These are phyloP conservation scores for Laothoe populi DNA, from an alignment of 2,888 invertebrate species.

Conservation along the genomic window DNA sequence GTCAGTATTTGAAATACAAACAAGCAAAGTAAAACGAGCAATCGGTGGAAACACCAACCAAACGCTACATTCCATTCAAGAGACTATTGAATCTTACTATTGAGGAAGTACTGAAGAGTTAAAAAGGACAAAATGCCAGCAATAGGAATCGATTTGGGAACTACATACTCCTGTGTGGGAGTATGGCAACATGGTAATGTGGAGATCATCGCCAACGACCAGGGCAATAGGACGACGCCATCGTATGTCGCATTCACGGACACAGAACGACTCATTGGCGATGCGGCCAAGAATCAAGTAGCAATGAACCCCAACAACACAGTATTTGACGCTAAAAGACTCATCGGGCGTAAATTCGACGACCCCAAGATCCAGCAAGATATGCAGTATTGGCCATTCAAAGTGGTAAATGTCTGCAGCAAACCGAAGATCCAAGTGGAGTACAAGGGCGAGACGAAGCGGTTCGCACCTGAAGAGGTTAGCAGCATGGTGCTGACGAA, in stretches of 20 bases:
- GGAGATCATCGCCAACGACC: constrained; percentile 94
- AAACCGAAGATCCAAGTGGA: constrained; percentile 89
- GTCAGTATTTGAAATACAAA: constrained; percentile 67
- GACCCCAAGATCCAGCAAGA: constrained; percentile 91
- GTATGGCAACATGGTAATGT: constrained; percentile 94
- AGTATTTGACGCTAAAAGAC: constrained; percentile 89
- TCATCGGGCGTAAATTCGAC: constrained; percentile 91
- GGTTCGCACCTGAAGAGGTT: constrained; percentile 88
- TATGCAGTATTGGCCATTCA: constrained; percentile 94
- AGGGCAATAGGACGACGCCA: constrained; percentile 94
- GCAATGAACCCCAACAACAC: constrained; percentile 91
- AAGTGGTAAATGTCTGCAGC: constrained; percentile 86
- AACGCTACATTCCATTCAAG: constrained; percentile 32
- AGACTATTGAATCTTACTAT: constrained; percentile 3
- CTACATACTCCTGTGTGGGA: constrained; percentile 94
- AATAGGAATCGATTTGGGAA: constrained; percentile 89
- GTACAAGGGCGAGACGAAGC: constrained; percentile 87
- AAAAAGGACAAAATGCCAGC: constrained; percentile 64
- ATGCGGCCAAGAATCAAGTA: constrained; percentile 94
- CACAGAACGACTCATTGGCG: constrained; percentile 92
- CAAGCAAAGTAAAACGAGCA: constrained; percentile 50
- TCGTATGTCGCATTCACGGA: constrained; percentile 95
- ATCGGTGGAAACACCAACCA: constrained; percentile 50
- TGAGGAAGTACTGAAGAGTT: neutral
- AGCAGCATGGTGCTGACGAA: constrained; percentile 87